These are phyloP conservation scores for Beroe ovata DNA, from an alignment of 37 sponge, comb jelly and placozoan genomes.

Conservation along the genomic window DNA sequence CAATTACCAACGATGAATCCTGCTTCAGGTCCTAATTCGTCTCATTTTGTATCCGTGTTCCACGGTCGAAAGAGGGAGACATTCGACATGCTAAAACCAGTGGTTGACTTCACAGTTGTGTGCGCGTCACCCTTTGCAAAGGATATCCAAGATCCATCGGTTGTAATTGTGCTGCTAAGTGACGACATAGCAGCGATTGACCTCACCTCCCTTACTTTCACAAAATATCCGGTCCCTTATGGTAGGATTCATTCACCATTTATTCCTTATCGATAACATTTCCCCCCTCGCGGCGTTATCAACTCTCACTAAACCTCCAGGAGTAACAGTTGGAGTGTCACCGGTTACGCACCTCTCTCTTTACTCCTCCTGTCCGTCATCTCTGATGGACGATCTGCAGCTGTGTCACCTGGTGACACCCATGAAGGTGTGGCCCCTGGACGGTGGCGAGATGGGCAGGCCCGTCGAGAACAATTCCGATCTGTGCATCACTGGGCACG, in stretches of 20 bases:
- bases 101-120: conserved; percentile 44
- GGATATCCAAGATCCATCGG: conserved; percentile 57
- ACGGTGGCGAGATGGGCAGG: conserved; percentile 46
- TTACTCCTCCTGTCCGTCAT: conserved; percentile 20
- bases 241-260: not conserved
- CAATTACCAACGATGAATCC: too few species aligned
- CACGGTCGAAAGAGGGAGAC: conserved; percentile 46
- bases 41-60: conserved; percentile 41
- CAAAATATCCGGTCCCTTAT: conserved; percentile 46
- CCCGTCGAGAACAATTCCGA: conserved; percentile 60
- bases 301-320: not conserved
- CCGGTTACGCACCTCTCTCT: conserved; percentile 44
- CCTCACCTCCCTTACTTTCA: conserved; percentile 12
- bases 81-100: conserved; percentile 24
- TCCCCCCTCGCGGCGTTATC: not conserved
- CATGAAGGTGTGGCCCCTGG: conserved; percentile 59
- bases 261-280: not conserved
- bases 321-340: conserved; percentile 36
- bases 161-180: conserved; percentile 25
- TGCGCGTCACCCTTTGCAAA: conserved; percentile 41
- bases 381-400: conserved; percentile 52
- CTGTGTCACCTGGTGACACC: conserved; percentile 1
- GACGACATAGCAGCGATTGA: conserved; percentile 34
- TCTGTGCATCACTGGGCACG: conserved; percentile 49
- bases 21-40: conserved; percentile 49